A percentile compares a stretch with the other conserved stretches of the same genome.
Conservation (phyloP, 2,888 invertebrate genomes). For the Diarsia dahlii region DNA sequence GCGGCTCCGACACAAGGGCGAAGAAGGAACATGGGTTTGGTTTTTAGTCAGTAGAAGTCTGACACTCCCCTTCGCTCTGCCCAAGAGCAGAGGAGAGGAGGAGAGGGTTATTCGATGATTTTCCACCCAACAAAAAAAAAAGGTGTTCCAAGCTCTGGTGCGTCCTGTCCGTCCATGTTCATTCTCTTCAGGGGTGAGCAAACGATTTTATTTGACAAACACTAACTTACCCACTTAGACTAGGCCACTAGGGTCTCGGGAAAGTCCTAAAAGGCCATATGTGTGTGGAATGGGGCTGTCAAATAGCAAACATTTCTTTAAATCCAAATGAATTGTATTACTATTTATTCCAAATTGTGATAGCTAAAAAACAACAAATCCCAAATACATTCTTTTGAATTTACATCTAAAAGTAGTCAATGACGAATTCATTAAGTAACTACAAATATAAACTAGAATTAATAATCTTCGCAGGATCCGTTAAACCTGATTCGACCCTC, state of each 20-base stretch:
- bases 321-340: neutral
- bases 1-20: too few species aligned
- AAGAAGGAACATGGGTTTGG: too few species aligned
- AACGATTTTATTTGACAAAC: neutral
- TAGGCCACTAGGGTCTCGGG: neutral
- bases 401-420: neutral
- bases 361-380: neutral
- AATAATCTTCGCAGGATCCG: conserved; percentile 55
- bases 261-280: neutral
- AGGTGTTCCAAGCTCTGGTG: neutral
- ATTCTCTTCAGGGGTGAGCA: neutral
- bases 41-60: too few species aligned
- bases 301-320: neutral
- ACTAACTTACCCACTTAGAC: neutral
- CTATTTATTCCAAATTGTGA: neutral
- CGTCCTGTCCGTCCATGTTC: neutral
- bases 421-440: neutral
- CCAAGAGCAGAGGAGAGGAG: too few species aligned
- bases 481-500: conserved; percentile 67
- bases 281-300: neutral
- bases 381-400: neutral
- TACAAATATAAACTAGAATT: conserved; percentile 46
- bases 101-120: too few species aligned
- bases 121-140: too few species aligned
- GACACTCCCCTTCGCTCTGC: too few species aligned